These are phyloP conservation scores for Heloderma charlesbogerti DNA, from an alignment of 2,113 vertebrate species.

Conservation along the genomic window DNA sequence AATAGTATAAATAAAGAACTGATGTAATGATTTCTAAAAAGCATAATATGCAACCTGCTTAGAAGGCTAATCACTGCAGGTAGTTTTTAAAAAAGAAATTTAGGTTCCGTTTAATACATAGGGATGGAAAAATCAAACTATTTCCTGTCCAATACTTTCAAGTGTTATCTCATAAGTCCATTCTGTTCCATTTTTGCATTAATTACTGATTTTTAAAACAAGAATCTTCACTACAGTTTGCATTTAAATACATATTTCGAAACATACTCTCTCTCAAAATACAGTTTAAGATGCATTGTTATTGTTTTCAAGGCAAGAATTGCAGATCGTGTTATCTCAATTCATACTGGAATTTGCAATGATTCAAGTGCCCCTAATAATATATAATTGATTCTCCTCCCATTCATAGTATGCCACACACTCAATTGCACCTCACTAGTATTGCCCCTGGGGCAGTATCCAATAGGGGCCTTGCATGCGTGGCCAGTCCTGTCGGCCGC, in stretches of 20 bases:
- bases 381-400: too few relatives aligned
- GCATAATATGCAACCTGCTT: not conserved
- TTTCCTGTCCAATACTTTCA: not conserved
- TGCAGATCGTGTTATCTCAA: too few relatives aligned
- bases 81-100: not conserved
- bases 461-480: too few relatives aligned
- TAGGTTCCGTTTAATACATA: not conserved
- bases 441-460: too few relatives aligned
- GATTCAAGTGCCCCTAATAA: too few relatives aligned
- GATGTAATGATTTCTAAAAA: not conserved
- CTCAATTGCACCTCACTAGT: too few relatives aligned
- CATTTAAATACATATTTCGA: not conserved
- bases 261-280: not conserved
- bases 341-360: too few relatives aligned
- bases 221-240: not conserved
- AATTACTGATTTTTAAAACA: not conserved
- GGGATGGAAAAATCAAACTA: too few relatives aligned
- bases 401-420: too few relatives aligned
- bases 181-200: not conserved
- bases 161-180: not conserved
- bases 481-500: too few relatives aligned
- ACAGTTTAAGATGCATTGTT: too few relatives aligned
- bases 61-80: not conserved
- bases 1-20: not conserved
- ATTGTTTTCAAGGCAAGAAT: too few relatives aligned